Conservation (phyloP, 2,113 vertebrate species). For the Murina feae region DNA sequence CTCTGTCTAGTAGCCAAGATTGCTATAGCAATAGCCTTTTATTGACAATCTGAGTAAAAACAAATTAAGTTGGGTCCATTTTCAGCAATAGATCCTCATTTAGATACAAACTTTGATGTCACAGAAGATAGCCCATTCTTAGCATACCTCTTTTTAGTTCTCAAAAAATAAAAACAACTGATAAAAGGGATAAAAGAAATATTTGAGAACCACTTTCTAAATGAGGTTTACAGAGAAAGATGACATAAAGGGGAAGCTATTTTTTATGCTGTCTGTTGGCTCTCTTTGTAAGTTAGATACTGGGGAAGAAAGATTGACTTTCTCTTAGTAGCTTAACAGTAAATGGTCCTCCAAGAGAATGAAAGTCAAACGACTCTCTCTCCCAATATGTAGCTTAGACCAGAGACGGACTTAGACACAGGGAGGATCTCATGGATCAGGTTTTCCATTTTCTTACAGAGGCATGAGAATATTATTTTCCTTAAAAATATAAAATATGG, state of each 20-base stretch:
- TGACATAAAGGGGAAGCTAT: background rate
- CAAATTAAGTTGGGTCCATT: constrained; percentile 8
- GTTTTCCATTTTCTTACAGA: background rate
- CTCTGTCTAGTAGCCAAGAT: background rate
- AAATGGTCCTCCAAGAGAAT: background rate
- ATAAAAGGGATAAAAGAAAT: background rate
- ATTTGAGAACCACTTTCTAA: background rate
- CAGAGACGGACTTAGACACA: background rate
- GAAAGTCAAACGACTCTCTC: background rate
- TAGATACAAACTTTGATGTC: background rate
- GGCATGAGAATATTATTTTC: background rate
- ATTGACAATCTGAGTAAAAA: constrained; percentile 23
- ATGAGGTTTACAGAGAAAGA: background rate
- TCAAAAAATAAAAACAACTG: background rate
- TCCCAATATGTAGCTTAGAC: background rate
- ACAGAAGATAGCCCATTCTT: background rate
- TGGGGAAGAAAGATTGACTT: background rate
- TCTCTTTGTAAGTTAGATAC: background rate
- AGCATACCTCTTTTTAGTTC: background rate
- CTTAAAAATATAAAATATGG: background rate
- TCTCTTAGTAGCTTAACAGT: background rate
- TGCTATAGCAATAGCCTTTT: background rate
- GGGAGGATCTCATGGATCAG: background rate
- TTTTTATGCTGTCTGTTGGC: background rate
- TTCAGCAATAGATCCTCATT: background rate